Percentiles rank a stretch among this genome's conserved stretches.
Conservation (phyloP, 1,140 invertebrate species). For the Sarcophaga bullata region DNA sequence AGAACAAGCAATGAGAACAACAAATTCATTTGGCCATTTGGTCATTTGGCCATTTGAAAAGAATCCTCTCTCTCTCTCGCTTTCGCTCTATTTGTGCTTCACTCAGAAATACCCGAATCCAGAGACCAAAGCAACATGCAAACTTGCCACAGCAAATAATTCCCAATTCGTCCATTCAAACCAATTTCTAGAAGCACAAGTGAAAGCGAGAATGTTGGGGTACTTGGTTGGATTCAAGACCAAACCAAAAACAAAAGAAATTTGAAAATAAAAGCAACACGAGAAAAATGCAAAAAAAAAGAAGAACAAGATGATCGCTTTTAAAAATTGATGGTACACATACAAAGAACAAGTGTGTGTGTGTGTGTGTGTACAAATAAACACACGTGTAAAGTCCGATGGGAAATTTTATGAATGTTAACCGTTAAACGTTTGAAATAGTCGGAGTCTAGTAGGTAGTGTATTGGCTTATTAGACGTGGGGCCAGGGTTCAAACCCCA, state of each 20-base stretch:
- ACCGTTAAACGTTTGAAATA: no score
- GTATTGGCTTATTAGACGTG: no score
- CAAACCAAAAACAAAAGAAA: neutral
- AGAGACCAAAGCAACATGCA: neutral
- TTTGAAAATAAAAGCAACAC: neutral
- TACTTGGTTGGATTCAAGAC: no score
- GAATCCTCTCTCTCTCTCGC: neutral
- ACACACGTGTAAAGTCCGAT: no score
- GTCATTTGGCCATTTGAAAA: neutral
- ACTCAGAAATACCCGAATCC: neutral
- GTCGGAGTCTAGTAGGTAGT: no score
- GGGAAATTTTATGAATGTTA: no score
- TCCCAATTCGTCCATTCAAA: slow-evolving; percentile 33
- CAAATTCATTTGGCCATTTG: neutral
- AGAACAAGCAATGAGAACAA: neutral
- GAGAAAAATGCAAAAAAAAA: neutral
- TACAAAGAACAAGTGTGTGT: neutral
- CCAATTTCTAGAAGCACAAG: slow-evolving; percentile 7
- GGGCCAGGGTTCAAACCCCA: no score
- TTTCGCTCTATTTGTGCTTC: neutral
- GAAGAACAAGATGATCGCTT: neutral
- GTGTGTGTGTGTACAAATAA: no score
- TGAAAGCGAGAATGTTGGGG: no score
- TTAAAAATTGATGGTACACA: neutral
- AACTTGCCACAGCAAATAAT: slow-evolving; percentile 21